Conservation (phyloP, 2,888 invertebrate species). For the Aphrophora alni region DNA sequence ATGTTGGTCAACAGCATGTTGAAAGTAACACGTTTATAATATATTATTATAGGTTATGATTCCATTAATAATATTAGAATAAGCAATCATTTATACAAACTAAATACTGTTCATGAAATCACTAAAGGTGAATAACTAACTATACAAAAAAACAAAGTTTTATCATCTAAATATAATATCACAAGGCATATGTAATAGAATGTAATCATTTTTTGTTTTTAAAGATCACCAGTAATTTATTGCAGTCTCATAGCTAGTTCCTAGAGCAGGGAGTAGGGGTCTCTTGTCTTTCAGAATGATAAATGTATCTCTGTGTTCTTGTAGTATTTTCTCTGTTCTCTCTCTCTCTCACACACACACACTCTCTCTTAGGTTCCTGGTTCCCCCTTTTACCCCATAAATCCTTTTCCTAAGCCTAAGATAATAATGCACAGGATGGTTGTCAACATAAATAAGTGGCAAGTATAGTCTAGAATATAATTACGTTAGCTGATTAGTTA, state of each 20-base stretch:
- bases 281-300: slow-evolving; percentile 33
- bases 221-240: not conserved
- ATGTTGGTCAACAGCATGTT: no score
- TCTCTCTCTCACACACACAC: slow-evolving; percentile 12
- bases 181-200: no score
- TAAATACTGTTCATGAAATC: no score
- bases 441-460: not conserved
- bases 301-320: slow-evolving; percentile 28
- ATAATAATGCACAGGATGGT: not conserved
- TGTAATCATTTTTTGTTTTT: no score
- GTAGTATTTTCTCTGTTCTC: slow-evolving; percentile 14
- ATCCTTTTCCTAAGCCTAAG: not conserved
- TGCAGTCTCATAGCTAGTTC: not conserved
- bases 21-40: no score
- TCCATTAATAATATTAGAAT: no score
- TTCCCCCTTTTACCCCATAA: not conserved
- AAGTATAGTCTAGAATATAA: not conserved
- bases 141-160: no score
- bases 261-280: slow-evolving; percentile 11
- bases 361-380: slow-evolving; percentile 13
- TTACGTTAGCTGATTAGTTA: not conserved
- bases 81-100: no score
- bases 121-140: no score
- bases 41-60: no score
- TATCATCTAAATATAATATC: not conserved